Base-by-base conservation (phyloP, 2,797 vertebrate genomes). In the Vireo griseus region DNA sequence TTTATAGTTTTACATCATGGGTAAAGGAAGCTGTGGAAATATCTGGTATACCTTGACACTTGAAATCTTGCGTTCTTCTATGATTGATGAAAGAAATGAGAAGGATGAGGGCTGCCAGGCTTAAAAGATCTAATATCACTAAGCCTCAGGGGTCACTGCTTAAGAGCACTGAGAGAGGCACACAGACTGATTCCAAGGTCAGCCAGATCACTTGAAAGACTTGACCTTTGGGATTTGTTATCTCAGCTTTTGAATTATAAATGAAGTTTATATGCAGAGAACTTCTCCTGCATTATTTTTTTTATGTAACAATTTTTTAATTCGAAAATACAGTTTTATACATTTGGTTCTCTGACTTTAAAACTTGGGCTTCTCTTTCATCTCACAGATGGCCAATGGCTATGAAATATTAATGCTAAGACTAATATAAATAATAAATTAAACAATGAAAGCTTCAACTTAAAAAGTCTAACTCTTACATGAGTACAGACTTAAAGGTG, bases 401-500 rank as follows among this genome's bases (percentile, higher is more conserved):
- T 86, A 84, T 95, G 82, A 92, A 94, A 95, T 91, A 94, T 92
- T 94, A 90, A 96, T 90, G 78, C 8, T 90, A 83, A 74, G 58
- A 47, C 24, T 88, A 88, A 94, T 72, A 94, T 94, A 95, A 96
- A 96, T 96, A 94, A 95, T 94, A 33, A 91, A 96, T 96, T 91
- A 77, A 91, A 91, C 78, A 90, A 47, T 86, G 52, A 94, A 91
- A 87, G 16, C 74, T 91, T 79, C 1, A 2, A 25, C 48, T 84
- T 89, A 50, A 87, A 79, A 91, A 54, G 15, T 44, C 86, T 48
- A 54, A 51, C 47, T 81, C 22, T 59, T 80, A 77, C 35, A 47
- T 44, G 35, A 59, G 25, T 65, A 50, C 9, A 87, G 29, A 80
- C 72, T 72, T 75, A 62, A 80, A 91, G 63, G 35, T 67, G 33